These are phyloP conservation scores for Nasonovia ribisnigri DNA, from an alignment of 2,888 invertebrate species.

Conservation along the genomic window DNA sequence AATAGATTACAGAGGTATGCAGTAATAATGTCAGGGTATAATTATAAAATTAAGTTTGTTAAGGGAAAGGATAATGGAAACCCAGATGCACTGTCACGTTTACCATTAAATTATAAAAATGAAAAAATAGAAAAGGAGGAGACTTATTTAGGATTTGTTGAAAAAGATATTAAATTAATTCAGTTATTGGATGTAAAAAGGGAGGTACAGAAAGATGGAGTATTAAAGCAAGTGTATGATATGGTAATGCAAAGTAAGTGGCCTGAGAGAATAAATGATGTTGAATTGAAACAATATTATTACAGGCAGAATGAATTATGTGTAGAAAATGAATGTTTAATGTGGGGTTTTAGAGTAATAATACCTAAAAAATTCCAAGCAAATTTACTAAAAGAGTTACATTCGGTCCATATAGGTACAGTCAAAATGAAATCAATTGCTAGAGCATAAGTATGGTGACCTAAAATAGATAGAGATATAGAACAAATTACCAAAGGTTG, in stretches of 20 bases:
- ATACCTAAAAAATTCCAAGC: not conserved
- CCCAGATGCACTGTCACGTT: constrained; percentile 66
- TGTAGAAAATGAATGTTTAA: not conserved
- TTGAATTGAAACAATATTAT: not conserved
- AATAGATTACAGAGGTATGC: constrained; percentile 40
- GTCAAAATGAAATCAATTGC: constrained; percentile 67
- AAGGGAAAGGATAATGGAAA: constrained; percentile 65
- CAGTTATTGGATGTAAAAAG: not conserved
- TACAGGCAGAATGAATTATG: not conserved
- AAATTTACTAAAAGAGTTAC: not conserved
- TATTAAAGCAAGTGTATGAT: not conserved
- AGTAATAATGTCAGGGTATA: constrained; percentile 69
- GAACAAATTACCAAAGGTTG: constrained; percentile 28
- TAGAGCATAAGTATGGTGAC: constrained; percentile 43
- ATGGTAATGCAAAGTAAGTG: too few species aligned
- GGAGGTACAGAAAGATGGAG: not conserved
- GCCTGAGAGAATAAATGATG: not conserved
- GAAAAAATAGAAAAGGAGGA: too few species aligned
- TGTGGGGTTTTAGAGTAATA: constrained; percentile 54
- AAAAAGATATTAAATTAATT: not conserved
- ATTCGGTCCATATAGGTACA: constrained; percentile 66
- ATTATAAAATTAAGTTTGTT: constrained; percentile 67
- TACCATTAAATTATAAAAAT: too few species aligned
- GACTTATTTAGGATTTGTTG: too few species aligned
- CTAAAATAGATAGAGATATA: constrained; percentile 65